Base-by-base conservation (phyloP, 2,888 invertebrate species). In the Capitulum mitella region DNA sequence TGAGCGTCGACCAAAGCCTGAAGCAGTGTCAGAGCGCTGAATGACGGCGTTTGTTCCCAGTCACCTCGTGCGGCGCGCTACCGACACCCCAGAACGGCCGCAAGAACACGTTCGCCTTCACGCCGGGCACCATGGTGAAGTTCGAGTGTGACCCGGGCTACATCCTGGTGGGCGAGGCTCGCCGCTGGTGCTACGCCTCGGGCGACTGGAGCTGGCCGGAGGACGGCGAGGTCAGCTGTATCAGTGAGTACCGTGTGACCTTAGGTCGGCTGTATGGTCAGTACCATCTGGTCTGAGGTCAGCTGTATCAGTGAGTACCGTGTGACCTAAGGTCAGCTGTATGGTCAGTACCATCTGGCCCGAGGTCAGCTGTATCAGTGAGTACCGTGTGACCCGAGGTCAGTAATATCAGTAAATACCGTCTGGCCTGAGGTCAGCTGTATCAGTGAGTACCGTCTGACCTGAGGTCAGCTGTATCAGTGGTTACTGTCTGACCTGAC, bases 401-500 rank as follows among this genome's bases (percentile, higher is more conserved):
- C n/a, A n/a, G n/a, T n/a, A n/a, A n/a, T n/a, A n/a, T n/a, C n/a
- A n/a, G n/a, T n/a, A n/a, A n/a, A n/a, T n/a, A n/a, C n/a, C n/a
- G n/a, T n/a, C n/a, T n/a, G n/a, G n/a, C n/a, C n/a, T n/a, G 94
- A 92, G 85, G 94, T 95, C 0, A 92, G 94, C 86, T 96, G 96
- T 85, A 88, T 96, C 85, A 93, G 95, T 95, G 87, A 94, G 95
- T 93, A 85, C 79, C 74, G 26, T n/a, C n/a, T n/a, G n/a, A n/a
- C n/a, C n/a, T n/a, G n/a, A n/a, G n/a, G n/a, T n/a, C n/a, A n/a
- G n/a, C n/a, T n/a, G n/a, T n/a, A n/a, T n/a, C n/a, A n/a, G n/a
- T n/a, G n/a, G n/a, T n/a, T n/a, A n/a, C n/a, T n/a, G n/a, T n/a
- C n/a, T n/a, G n/a, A n/a, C n/a, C n/a, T n/a, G n/a, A n/a, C n/a